These are phyloP conservation scores for Galemys pyrenaicus DNA, from an alignment of 2,113 vertebrate genomes.

Conservation along the genomic window DNA sequence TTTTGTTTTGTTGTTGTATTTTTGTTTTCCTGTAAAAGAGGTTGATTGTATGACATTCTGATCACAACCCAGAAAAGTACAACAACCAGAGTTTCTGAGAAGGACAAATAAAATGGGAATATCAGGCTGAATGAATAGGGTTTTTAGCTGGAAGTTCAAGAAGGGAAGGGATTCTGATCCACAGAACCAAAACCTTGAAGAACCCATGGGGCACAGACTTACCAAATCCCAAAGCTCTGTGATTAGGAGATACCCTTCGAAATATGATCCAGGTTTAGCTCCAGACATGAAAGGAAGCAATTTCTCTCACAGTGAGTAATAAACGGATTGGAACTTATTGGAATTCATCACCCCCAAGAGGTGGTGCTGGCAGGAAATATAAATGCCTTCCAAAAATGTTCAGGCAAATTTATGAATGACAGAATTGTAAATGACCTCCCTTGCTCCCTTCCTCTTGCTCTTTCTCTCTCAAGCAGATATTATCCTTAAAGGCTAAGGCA, in stretches of 20 bases:
- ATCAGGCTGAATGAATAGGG: neutral
- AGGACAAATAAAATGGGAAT: neutral
- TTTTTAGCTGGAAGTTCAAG: neutral
- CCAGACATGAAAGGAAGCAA: conserved; percentile 73
- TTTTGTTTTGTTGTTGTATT: neutral
- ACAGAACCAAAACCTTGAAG: neutral
- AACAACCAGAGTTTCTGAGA: neutral
- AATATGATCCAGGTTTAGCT: conserved; percentile 66
- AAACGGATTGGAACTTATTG: conserved; percentile 71
- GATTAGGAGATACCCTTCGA: neutral
- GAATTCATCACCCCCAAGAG: conserved; percentile 77
- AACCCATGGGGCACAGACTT: neutral
- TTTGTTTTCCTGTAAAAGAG: neutral
- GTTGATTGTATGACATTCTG: neutral
- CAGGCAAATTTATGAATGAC: conserved; percentile 72
- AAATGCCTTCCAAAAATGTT: conserved; percentile 70
- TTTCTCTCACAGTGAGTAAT: conserved; percentile 75
- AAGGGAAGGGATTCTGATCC: neutral
- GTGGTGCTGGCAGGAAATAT: conserved; percentile 68
- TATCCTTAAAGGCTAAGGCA: neutral
- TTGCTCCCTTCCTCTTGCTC: neutral
- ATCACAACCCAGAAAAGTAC: neutral
- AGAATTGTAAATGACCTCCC: conserved; percentile 64
- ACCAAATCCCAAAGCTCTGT: conserved; percentile 32
- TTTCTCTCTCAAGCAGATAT: conserved; percentile 21